These are phyloP conservation scores for Oreochromis mossambicus DNA, from an alignment of 2,797 vertebrate species.

Conservation along the genomic window DNA sequence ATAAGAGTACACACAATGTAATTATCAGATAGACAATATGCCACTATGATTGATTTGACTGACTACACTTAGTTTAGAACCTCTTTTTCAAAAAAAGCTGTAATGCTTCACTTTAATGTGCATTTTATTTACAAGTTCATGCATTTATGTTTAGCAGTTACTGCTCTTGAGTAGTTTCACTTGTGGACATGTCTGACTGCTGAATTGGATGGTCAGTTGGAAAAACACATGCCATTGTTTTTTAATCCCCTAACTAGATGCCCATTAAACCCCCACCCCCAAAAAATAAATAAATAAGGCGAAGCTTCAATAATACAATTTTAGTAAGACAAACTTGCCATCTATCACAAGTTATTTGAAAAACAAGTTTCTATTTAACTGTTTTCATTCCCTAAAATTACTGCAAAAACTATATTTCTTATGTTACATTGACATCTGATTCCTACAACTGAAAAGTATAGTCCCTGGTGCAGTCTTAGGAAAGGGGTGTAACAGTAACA, in stretches of 20 bases:
- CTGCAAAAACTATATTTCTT: background rate
- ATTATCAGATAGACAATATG: background rate
- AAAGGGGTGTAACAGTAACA: background rate
- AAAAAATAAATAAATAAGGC: background rate
- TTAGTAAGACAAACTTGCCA: background rate
- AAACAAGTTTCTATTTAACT: background rate
- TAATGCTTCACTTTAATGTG: background rate
- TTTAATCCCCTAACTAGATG: background rate
- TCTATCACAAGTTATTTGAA: background rate
- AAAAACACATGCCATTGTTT: background rate
- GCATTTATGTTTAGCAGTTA: background rate
- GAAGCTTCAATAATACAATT: background rate
- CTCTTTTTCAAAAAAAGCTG: background rate
- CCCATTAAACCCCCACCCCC: background rate
- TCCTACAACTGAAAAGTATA: background rate
- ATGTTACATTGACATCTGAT: background rate
- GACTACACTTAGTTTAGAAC: background rate
- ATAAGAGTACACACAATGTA: background rate
- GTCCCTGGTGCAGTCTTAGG: background rate
- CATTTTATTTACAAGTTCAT: background rate
- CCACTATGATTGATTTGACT: background rate
- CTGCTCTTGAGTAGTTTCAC: background rate
- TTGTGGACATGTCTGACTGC: background rate
- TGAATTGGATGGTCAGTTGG: background rate
- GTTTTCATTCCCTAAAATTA: background rate